phyloP scores from a whole-genome alignment of 2,888 invertebrate species.

The Steromphala cineraria region DNA sequence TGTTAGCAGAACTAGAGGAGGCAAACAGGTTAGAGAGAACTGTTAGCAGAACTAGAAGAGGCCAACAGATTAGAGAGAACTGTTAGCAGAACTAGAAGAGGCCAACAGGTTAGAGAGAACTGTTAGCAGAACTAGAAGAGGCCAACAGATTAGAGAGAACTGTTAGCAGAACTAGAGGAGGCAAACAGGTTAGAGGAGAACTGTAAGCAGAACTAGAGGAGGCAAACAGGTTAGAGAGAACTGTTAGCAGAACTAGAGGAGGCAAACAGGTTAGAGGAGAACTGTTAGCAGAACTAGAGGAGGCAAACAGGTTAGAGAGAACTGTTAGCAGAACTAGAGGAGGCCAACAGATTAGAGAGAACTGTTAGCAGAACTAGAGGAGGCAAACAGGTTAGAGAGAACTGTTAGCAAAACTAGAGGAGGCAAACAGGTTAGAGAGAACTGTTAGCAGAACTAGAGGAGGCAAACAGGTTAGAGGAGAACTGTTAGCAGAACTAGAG shows the following conservation, averaged over 20 bases:
- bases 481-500: constrained; percentile 94
- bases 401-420: constrained; percentile 95
- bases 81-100: constrained; percentile 96
- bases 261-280: no score
- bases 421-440: no score
- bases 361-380: constrained; percentile 95
- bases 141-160: no score
- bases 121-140: constrained; percentile 96
- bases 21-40: no score
- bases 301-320: no score
- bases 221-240: no score
- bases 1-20: constrained; percentile 96
- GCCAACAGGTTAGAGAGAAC: no score
- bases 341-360: no score
- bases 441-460: constrained; percentile 95
- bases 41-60: constrained; percentile 96
- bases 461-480: no score
- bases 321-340: constrained; percentile 95
- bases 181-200: no score
- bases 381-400: no score
- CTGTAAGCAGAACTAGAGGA: constrained; percentile 96
- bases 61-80: no score
- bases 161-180: constrained; percentile 96
- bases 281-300: constrained; percentile 95
- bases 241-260: constrained; percentile 96